These are phyloP conservation scores for Eptesicus fuscus DNA, from an alignment of 2,113 vertebrate species.

Conservation along the genomic window DNA sequence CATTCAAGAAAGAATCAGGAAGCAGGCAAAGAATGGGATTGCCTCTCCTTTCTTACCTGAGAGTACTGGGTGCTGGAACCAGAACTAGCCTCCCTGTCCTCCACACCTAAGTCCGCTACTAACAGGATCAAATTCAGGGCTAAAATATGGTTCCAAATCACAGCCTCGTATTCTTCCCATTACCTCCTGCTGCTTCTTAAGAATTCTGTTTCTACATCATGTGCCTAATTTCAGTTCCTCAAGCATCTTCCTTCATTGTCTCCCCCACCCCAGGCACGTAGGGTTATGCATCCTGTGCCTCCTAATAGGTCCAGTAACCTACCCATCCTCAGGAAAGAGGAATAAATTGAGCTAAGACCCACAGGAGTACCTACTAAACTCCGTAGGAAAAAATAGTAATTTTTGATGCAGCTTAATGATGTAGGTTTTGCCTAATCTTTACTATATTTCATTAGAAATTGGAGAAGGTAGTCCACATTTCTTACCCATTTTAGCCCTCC, in stretches of 20 bases:
- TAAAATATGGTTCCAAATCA: background rate
- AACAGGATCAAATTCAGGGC: background rate
- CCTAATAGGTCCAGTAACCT: background rate
- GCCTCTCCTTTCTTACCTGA: background rate
- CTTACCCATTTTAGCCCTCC: background rate
- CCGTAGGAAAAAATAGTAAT: background rate
- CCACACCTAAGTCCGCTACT: background rate
- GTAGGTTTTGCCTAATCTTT: background rate
- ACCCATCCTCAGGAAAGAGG: background rate
- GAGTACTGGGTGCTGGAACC: background rate
- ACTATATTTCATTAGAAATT: constrained; percentile 21
- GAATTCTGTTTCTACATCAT: background rate
- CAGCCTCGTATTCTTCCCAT: background rate
- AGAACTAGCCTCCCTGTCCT: background rate
- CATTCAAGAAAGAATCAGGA: background rate
- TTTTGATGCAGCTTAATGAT: background rate
- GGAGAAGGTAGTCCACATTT: background rate
- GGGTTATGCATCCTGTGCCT: background rate
- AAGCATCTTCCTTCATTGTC: background rate
- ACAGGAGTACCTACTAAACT: background rate
- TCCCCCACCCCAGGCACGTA: background rate
- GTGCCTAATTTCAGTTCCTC: background rate
- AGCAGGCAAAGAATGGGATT: background rate
- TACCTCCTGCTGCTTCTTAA: background rate
- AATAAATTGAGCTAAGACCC: background rate